These are phyloP conservation scores for Thoracochromis brauschi DNA, from an alignment of 2,113 vertebrate genomes.

Conservation along the genomic window DNA sequence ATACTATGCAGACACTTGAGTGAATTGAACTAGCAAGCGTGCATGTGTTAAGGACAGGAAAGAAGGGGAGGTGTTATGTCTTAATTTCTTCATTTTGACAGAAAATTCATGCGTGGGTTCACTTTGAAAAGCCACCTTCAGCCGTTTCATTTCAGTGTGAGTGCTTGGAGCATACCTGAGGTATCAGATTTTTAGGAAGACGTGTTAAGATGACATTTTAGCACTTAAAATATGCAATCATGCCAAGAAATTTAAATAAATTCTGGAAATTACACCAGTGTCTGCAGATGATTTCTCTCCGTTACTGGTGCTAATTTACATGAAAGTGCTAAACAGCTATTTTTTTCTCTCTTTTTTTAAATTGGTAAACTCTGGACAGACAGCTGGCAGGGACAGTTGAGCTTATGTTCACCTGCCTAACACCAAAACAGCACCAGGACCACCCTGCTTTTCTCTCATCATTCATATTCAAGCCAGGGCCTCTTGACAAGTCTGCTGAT, in stretches of 20 bases:
- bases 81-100: conserved; percentile 79
- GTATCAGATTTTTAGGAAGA: not conserved
- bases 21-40: conserved; percentile 77
- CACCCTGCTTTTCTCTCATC: conserved; percentile 79
- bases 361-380: conserved; percentile 45
- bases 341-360: not conserved
- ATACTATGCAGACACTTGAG: conserved; percentile 82
- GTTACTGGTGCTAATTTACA: conserved; percentile 23
- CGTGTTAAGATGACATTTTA: conserved; percentile 5
- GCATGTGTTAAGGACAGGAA: conserved; percentile 54
- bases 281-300: not conserved
- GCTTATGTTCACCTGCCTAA: conserved; percentile 70
- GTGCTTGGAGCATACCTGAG: not conserved
- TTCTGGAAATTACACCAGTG: conserved; percentile 1
- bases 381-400: conserved; percentile 68
- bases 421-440: conserved; percentile 62
- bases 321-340: conserved; percentile 17
- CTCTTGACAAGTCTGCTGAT: conserved; percentile 81
- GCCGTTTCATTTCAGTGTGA: not conserved
- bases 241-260: not conserved
- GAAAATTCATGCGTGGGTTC: conserved; percentile 27
- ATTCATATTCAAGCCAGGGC: conserved; percentile 81
- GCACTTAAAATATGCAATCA: conserved; percentile 4
- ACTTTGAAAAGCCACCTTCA: not conserved
- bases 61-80: conserved; percentile 75